Evolutionary conservation across 37 sponge, comb jelly and placozoan genomes (phyloP), one percentile per base, ranked within the genome.

Genomic region (Oopsacas minuta): DNA sequence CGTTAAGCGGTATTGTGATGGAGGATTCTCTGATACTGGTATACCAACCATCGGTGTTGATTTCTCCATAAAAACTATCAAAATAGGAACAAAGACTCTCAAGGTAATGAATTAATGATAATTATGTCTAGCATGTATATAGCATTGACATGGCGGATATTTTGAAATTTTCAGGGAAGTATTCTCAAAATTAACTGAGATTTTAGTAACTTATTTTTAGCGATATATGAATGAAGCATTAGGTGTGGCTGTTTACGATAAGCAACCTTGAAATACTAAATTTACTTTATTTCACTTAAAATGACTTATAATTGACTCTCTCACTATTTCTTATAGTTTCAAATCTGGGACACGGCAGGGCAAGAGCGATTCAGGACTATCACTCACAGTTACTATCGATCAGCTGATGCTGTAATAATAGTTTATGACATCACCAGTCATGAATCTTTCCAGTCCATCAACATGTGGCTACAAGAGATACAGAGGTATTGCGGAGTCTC

Each of bases 271-370:
- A n/a, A n/a, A n/a, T n/a, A n/a, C n/a, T n/a, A n/a, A n/a, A n/a
- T n/a, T n/a, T n/a, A n/a, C n/a, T n/a, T n/a, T n/a, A n/a, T n/a
- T n/a, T n/a, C n/a, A n/a, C n/a, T n/a, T n/a, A n/a, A n/a, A n/a
- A n/a, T n/a, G n/a, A n/a, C n/a, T n/a, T n/a, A n/a, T n/a, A n/a
- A n/a, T n/a, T n/a, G n/a, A n/a, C n/a, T n/a, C n/a, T n/a, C n/a
- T n/a, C n/a, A n/a, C n/a, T n/a, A n/a, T n/a, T n/a, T n/a, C n/a
- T 23, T 86, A 49, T 83, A 95, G 95, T 90, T 95, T 0, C 95
- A 95, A 37, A 91, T 95, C 49, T 95, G 95, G 95, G 95, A 95
- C 86, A 95, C 95, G 0, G 95, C 95, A 8, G 95, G 95, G 0
- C 95, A 95, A 85, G 95, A 95, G 51, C 49, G 95, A 35, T 95